Evolutionary conservation across 2,797 vertebrate genomes (phyloP).

Genomic region (Peromyscus aztecus): DNA sequence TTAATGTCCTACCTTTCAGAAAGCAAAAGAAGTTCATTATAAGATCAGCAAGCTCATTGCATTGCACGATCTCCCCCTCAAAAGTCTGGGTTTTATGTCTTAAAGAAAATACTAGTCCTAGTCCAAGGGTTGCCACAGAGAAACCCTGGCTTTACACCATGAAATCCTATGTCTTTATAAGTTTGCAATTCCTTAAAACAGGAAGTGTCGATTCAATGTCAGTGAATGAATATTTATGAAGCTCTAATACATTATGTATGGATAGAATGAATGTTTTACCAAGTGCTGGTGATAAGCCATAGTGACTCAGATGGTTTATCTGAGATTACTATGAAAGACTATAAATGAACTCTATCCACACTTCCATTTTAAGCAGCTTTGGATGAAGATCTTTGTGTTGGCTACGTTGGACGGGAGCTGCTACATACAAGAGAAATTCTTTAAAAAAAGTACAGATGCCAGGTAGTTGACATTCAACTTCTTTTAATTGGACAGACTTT

Average conservation of each 20-base stretch:
- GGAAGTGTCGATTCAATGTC: not conserved
- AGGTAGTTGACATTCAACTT: not conserved
- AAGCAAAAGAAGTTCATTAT: conserved; percentile 25
- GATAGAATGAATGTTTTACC: not conserved
- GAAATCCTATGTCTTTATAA: not conserved
- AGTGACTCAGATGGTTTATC: not conserved
- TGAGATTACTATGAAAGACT: not conserved
- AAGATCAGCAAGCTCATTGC: not conserved
- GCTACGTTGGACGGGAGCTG: not conserved
- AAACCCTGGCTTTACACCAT: not conserved
- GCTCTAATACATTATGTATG: not conserved
- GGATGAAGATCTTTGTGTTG: conserved; percentile 7
- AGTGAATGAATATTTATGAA: not conserved
- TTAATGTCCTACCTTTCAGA: not conserved
- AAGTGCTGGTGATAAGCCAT: not conserved
- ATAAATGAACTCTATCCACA: not conserved
- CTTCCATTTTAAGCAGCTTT: not conserved
- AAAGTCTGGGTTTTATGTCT: not conserved
- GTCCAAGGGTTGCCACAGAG: not conserved
- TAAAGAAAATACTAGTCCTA: not conserved
- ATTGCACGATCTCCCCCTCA: not conserved
- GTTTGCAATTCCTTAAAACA: not conserved
- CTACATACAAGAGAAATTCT: not conserved
- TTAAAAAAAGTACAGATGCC: not conserved
- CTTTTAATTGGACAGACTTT: not conserved